Percentiles rank a stretch among this genome's conserved stretches.
Evolutionary conservation across 2,797 vertebrate species (phyloP).

Genomic region (Spheniscus humboldti): DNA sequence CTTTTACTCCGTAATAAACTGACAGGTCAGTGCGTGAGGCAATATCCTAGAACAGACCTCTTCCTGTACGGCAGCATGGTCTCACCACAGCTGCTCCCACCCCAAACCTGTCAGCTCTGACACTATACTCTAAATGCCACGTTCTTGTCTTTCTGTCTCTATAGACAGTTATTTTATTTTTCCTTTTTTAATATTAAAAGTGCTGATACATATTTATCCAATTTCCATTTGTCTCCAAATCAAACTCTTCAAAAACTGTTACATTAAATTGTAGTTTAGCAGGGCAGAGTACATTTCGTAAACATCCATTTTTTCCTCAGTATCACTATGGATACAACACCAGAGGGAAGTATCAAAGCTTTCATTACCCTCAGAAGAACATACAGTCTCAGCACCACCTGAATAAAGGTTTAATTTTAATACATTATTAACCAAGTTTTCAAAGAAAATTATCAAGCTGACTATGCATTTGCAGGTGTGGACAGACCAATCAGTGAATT

Average conservation of each 20-base stretch:
- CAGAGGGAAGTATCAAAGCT: background rate
- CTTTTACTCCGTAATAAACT: accelerated
- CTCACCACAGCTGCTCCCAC: background rate
- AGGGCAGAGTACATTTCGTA: background rate
- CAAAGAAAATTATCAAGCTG: background rate
- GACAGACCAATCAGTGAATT: background rate
- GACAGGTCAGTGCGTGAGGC: accelerated
- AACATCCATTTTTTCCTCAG: accelerated
- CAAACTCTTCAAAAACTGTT: background rate
- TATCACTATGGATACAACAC: background rate
- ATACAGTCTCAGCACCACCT: background rate
- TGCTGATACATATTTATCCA: background rate
- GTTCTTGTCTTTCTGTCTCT: background rate
- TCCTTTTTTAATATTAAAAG: background rate
- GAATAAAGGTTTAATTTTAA: background rate
- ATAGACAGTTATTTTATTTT: too few relatives aligned
- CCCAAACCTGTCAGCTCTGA: background rate
- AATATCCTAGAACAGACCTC: background rate
- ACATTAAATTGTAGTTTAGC: background rate
- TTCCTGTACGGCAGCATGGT: accelerated
- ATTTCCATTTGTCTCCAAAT: background rate
- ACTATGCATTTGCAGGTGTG: background rate
- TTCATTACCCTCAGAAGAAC: background rate
- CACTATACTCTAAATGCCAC: accelerated
- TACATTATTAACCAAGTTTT: background rate